Base-by-base conservation (phyloP, 1,140 invertebrate genomes). In the Gerris buenoi region DNA sequence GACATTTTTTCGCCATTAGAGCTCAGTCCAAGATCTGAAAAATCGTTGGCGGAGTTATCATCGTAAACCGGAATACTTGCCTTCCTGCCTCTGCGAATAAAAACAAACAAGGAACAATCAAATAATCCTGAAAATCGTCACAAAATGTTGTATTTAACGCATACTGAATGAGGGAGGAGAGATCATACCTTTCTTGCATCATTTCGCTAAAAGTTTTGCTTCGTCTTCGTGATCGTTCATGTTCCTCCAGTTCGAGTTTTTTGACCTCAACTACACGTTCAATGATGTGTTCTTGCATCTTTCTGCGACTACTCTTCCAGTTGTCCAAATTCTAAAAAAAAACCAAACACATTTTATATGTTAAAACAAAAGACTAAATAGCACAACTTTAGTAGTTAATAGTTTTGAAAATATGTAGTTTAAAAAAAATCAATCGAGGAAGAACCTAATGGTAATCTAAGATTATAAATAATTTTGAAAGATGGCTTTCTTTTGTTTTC, bases 161-260 rank as follows among this genome's bases (percentile, higher is more conserved):
- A n/a, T n/a, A n/a, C n/a, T n/a, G n/a, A n/a, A n/a, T n/a, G n/a
- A n/a, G n/a, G n/a, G n/a, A n/a, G n/a, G n/a, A n/a, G n/a, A n/a
- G n/a, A n/a, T 64, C 78, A 80, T 77, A 89, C 86, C 91, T 87
- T 77, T 94, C 90, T 77, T 93, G 89, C 80, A 94, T 85, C 85
- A 96, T 95, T 79, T 96, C 91, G 74, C 85, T 91, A 81, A 95
- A 97, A 57, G 93, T 95, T 81, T 95, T 95, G 74, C 86, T 88
- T 76, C 89, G 85, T 75, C 83, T 82, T 73, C 86, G 82, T 70
- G 81, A 82, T 73, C 83, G 81, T 78, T 82, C 85, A 75, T 88
- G 83, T 74, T 91, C 86, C 76, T 90, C 86, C 73, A 88, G 79
- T 78, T 88, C 86, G 72, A 90, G 81, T 76, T 89, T 89, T 73